A percentile compares a stretch with the other conserved stretches of the same genome.
phyloP scores from a whole-genome alignment of 1,140 invertebrate species.

The Drosophila serrata region DNA sequence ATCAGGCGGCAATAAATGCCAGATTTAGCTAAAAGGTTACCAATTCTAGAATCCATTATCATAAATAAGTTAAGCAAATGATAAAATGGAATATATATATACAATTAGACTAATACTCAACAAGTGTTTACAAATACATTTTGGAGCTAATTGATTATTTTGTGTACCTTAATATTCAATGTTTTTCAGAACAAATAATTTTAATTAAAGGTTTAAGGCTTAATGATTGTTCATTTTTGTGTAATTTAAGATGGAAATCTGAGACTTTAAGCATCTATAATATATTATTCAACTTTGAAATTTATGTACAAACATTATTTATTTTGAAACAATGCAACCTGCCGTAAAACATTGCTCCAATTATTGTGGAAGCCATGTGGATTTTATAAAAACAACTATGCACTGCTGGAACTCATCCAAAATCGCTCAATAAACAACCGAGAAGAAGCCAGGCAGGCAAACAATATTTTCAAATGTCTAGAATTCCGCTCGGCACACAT shows the following conservation, averaged over 20 bases:
- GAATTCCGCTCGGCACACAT: conserved; percentile 52
- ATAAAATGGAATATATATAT: neutral
- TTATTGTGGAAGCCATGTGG: conserved; percentile 38
- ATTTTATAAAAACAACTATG: conserved; percentile 24
- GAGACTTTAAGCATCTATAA: too few species aligned
- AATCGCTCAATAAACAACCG: conserved; percentile 48
- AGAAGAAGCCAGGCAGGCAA: conserved; percentile 36
- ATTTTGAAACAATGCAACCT: conserved; percentile 22
- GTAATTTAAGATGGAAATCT: too few species aligned
- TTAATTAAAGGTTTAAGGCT: too few species aligned
- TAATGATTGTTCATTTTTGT: too few species aligned
- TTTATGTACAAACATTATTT: conserved; percentile 2
- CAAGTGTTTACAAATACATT: neutral
- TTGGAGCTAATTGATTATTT: neutral
- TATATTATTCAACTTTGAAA: neutral
- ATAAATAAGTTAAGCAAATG: neutral
- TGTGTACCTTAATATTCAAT: neutral
- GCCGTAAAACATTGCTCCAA: conserved; percentile 3
- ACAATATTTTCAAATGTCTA: conserved; percentile 53
- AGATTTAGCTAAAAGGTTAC: neutral
- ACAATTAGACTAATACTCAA: neutral
- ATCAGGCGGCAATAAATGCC: neutral
- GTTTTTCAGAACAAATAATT: neutral
- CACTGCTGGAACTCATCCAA: conserved; percentile 51
- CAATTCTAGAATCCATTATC: neutral